These are phyloP conservation scores for Caenorhabditis angaria DNA, from an alignment of 2,888 invertebrate genomes.

Conservation along the genomic window DNA sequence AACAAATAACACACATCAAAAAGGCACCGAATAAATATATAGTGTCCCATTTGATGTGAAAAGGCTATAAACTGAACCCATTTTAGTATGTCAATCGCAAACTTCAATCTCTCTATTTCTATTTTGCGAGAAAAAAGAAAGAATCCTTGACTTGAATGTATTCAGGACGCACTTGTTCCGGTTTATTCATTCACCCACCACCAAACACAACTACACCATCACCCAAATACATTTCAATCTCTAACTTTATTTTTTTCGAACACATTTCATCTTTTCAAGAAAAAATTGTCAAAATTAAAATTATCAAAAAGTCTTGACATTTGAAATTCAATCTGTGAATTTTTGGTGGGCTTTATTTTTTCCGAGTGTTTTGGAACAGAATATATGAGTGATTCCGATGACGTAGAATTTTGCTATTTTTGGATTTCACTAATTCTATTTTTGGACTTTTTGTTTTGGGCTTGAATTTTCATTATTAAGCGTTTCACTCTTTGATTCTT, in stretches of 20 bases:
- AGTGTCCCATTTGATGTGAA: constrained; percentile 2
- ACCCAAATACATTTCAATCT: not conserved
- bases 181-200: not conserved
- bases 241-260: not conserved
- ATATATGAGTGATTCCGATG: not conserved
- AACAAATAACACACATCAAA: constrained; percentile 1
- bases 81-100: constrained; percentile 2
- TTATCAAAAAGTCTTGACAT: not conserved
- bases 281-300: not conserved
- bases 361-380: not conserved
- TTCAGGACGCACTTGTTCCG: constrained; percentile 4
- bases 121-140: not conserved
- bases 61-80: constrained; percentile 4
- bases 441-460: not conserved
- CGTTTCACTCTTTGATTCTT: too few relatives aligned
- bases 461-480: too few relatives aligned
- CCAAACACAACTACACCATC: too few relatives aligned
- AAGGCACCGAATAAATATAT: not conserved
- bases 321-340: constrained; percentile 1
- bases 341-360: not conserved
- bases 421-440: not conserved
- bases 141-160: not conserved
- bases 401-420: not conserved
- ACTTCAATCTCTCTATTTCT: not conserved
- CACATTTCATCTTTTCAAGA: not conserved